Conservation (phyloP, 2,797 vertebrate species). For the Apodemus agrarius region DNA sequence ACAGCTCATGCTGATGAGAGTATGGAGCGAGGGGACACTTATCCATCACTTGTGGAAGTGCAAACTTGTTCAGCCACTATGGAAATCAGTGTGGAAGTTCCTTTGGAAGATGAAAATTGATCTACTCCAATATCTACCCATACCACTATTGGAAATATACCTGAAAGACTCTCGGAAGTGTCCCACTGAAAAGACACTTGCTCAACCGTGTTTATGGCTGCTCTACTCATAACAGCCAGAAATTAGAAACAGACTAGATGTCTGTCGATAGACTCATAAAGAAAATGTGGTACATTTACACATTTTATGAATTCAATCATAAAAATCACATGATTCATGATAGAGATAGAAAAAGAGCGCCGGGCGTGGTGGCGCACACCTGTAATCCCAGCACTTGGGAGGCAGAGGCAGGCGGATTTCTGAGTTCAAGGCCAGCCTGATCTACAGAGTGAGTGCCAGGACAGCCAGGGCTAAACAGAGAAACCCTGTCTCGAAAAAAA, state of each 20-base stretch:
- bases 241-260: background rate
- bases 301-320: background rate
- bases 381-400: too few species aligned
- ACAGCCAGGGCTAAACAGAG: too few species aligned
- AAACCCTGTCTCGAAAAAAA: too few species aligned
- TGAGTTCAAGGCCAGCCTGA: too few species aligned
- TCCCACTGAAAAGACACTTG: background rate
- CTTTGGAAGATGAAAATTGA: background rate
- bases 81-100: background rate
- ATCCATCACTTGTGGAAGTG: background rate
- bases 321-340: background rate
- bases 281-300: background rate
- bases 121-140: background rate
- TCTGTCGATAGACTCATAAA: background rate
- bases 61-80: background rate
- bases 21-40: background rate
- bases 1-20: background rate
- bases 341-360: background rate
- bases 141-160: background rate
- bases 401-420: too few species aligned
- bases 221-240: background rate
- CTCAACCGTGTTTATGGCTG: background rate
- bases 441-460: too few species aligned
- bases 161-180: background rate
- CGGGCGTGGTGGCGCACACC: too few species aligned